Evolutionary conservation across 2,888 invertebrate genomes (phyloP), one percentile per base, ranked within the genome.

Genomic region (Tridacna gigas): DNA sequence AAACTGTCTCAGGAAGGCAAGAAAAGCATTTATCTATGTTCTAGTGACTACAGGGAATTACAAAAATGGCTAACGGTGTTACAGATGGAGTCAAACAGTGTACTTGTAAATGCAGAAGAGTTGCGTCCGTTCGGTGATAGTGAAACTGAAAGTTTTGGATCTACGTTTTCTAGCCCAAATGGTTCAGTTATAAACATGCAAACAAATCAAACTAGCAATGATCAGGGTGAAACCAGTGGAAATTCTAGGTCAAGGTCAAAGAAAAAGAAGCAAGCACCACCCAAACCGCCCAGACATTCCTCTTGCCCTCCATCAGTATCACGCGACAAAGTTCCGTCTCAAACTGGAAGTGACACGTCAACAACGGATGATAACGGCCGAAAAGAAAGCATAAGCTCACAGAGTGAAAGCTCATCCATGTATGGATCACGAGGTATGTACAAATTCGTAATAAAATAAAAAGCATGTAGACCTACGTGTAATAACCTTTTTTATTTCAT

Each of bases 31-130:
- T 90, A 90, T 83, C 80, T 92, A 0, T 90, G 89, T 80, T 90
- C 91, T 9, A 85, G 87, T 20, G 90, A 91, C 56, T 83, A 87
- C 37, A 80, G 78, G 20, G 91, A 91, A 51, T 82, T 92, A 20
- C 86, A 88, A n/a, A 80, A 82, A 45, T 93, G 93, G 93, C 74
- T 93, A 45, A 90, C 90, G 37, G 89, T 89, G 11, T 74, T 93
- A 20, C 92, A 91, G 81, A 88, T 88, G 84, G 91, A 92, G 77
- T 89, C 91, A 0, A 89, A 87, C 65, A 90, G 88, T 82, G 88
- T 92, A 20, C 82, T 80, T 22, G 82, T 79, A 37, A 82, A 79
- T 66, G 84, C 76, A 56, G 80, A 83, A 56, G 83, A 76, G 73
- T 82, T 83, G 25, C 67, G 76, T 28, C 65, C 74, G 69, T 79